A percentile compares a stretch with the other conserved stretches of the same genome.
These are phyloP conservation scores for Lissocephala sabroskyi DNA, from an alignment of 2,888 invertebrate genomes.

Conservation along the genomic window DNA sequence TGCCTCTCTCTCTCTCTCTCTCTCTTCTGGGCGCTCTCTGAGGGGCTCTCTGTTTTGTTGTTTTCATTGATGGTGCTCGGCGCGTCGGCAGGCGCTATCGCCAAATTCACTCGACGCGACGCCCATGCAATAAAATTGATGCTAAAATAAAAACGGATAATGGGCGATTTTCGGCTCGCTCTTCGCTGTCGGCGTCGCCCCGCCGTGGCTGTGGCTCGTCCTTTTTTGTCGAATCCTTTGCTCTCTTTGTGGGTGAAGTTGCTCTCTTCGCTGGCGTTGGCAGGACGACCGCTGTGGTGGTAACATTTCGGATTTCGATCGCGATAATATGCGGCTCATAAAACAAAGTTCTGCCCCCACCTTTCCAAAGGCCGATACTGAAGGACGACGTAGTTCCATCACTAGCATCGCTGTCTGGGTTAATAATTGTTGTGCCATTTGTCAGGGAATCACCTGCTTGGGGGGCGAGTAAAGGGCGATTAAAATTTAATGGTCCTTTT, in stretches of 20 bases:
- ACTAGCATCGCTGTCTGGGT: too few relatives aligned
- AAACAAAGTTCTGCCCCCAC: constrained; percentile 7
- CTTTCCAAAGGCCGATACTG: too few relatives aligned
- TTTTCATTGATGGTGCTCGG: constrained; percentile 32
- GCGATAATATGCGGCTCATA: constrained; percentile 51
- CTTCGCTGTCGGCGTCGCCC: constrained; percentile 12
- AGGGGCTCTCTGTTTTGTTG: too few relatives aligned
- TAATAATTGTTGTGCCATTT: too few relatives aligned
- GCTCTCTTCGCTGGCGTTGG: constrained; percentile 29
- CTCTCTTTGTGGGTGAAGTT: constrained; percentile 24
- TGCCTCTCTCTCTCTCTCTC: constrained; percentile 12
- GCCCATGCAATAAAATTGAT: constrained; percentile 61
- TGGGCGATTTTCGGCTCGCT: constrained; percentile 54
- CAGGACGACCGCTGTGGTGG: constrained; percentile 40
- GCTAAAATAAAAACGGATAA: constrained; percentile 66
- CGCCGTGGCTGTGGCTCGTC: neutral
- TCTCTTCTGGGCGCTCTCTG: constrained; percentile 23
- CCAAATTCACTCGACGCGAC: constrained; percentile 28
- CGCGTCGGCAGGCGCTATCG: constrained; percentile 16
- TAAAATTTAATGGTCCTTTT: neutral
- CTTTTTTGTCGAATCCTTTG: constrained; percentile 17
- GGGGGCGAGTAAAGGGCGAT: neutral
- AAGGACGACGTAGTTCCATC: too few relatives aligned
- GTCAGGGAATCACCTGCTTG: too few relatives aligned
- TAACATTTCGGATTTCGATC: constrained; percentile 48